phyloP scores from a whole-genome alignment of 2,888 invertebrate genomes.

The Monoplex corrugatus region DNA sequence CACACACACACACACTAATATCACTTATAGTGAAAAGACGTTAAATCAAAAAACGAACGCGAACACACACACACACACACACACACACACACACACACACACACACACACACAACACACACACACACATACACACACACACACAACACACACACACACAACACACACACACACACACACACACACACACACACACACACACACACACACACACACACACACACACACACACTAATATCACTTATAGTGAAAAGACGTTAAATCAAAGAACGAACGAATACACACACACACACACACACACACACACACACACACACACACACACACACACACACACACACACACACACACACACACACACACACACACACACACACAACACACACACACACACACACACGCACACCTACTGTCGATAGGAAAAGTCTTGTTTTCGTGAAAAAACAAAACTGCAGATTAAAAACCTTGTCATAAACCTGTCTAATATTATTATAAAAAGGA shows the following conservation, averaged over 20 bases:
- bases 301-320: not conserved
- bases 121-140: not conserved
- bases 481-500: no score
- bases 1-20: conserved; percentile 27
- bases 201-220: conserved; percentile 24
- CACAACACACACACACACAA: conserved; percentile 17
- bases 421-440: no score
- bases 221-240: no score
- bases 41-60: no score
- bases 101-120: conserved; percentile 22
- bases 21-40: no score
- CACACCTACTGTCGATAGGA: no score
- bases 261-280: no score
- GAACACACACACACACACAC: conserved; percentile 24
- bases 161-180: no score
- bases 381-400: not conserved
- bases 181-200: conserved; percentile 25
- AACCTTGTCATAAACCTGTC: no score
- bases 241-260: no score
- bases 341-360: not conserved
- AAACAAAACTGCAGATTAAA: no score
- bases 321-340: conserved; percentile 19
- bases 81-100: conserved; percentile 39
- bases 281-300: conserved; percentile 32
- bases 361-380: not conserved